Evolutionary conservation across 2,113 vertebrate species (phyloP).

Genomic region (Anolis carolinensis): DNA sequence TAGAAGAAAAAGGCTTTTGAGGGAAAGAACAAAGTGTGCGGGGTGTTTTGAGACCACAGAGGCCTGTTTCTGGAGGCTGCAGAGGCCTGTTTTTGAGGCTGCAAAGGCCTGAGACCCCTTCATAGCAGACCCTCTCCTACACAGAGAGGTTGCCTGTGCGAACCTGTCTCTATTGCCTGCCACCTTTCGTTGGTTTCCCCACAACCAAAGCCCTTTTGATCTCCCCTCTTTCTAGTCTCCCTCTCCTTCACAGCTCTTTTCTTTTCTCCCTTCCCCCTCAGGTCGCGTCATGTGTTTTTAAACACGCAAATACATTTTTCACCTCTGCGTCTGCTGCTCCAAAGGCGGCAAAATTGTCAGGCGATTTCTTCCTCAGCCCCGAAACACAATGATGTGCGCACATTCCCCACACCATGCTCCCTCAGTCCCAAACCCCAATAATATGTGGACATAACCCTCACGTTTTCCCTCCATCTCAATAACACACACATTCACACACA

Average conservation of each 20-base stretch:
- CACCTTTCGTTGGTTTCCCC: neutral
- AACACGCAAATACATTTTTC: neutral
- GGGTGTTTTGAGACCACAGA: neutral
- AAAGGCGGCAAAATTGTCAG: neutral
- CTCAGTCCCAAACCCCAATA: slow-evolving; percentile 7
- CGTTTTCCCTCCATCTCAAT: too few relatives aligned
- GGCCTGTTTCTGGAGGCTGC: too few relatives aligned
- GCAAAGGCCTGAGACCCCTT: neutral
- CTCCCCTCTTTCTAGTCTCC: neutral
- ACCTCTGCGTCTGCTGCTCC: neutral
- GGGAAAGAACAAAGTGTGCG: neutral
- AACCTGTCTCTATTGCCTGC: neutral
- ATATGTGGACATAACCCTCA: neutral
- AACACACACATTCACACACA: neutral
- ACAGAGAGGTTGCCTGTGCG: neutral
- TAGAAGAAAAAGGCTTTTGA: neutral
- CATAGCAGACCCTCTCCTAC: neutral
- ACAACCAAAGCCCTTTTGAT: slow-evolving; percentile 22
- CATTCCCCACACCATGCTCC: neutral
- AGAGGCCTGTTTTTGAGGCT: too few relatives aligned
- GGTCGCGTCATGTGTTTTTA: neutral
- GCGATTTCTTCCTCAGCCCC: too few relatives aligned
- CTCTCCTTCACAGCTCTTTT: neutral
- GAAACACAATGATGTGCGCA: too few relatives aligned
- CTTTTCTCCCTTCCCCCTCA: neutral